phyloP scores from a whole-genome alignment of 1,140 invertebrate genomes.

The Brachionus paranguensis region DNA sequence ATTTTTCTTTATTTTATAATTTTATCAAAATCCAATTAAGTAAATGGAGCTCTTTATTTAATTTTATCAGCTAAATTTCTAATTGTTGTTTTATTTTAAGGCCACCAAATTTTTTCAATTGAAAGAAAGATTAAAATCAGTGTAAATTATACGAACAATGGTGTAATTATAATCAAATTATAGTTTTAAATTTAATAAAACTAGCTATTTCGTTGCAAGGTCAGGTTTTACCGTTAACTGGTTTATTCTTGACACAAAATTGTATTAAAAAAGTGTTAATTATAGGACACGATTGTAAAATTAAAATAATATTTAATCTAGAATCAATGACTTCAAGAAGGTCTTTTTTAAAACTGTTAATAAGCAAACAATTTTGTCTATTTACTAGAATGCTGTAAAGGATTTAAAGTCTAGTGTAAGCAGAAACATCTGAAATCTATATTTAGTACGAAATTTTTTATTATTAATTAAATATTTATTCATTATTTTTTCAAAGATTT shows the following conservation, averaged over 20 bases:
- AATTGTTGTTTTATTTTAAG: no score
- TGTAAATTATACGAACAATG: neutral
- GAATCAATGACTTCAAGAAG: neutral
- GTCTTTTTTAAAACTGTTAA: constrained; percentile 2
- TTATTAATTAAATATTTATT: neutral
- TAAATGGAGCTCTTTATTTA: no score
- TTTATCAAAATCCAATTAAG: no score
- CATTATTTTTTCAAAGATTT: neutral
- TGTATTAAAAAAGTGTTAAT: constrained; percentile 10
- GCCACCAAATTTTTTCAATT: no score
- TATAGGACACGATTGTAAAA: constrained; percentile 1
- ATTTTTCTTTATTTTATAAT: no score
- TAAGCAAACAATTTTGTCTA: neutral
- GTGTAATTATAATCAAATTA: constrained; percentile 6
- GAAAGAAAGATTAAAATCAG: neutral
- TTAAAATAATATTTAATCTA: neutral
- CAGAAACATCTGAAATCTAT: neutral
- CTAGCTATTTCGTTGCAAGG: neutral
- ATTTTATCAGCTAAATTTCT: no score
- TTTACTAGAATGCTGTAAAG: neutral
- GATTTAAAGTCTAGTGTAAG: neutral
- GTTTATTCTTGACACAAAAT: neutral
- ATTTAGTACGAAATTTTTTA: neutral
- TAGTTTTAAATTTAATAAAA: constrained; percentile 17
- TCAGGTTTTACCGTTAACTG: neutral